These are phyloP conservation scores for Ceyx melanurus DNA, from an alignment of 2,113 vertebrate genomes.

Conservation along the genomic window DNA sequence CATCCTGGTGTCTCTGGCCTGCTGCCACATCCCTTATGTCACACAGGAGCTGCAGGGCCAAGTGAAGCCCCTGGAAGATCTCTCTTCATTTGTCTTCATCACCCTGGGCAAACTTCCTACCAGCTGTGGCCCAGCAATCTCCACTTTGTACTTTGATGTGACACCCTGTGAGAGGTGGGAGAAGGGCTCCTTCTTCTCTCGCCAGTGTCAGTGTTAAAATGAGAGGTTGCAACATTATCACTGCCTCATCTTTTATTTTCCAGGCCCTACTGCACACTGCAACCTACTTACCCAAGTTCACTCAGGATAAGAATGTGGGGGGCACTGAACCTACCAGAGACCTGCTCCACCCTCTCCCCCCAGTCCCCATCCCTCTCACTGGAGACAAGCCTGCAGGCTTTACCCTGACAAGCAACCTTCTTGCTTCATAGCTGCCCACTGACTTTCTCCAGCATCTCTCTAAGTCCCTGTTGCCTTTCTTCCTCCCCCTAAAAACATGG, in stretches of 20 bases:
- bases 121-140: neutral
- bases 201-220: accelerated
- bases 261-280: neutral
- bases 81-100: neutral
- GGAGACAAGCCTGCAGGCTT: neutral
- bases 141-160: accelerated
- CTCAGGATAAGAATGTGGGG: accelerated
- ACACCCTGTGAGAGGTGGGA: neutral
- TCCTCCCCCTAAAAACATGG: neutral
- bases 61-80: neutral
- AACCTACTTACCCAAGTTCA: neutral
- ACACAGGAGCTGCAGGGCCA: neutral
- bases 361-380: neutral
- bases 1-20: neutral
- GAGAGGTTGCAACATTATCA: neutral
- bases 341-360: neutral
- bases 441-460: neutral
- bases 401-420: neutral
- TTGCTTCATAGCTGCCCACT: accelerated
- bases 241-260: neutral
- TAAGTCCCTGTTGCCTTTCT: neutral
- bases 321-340: neutral
- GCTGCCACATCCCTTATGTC: neutral
- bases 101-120: neutral
- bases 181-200: neutral